phyloP scores from a whole-genome alignment of 35 echinoderm and acorn worm genomes.

The Heliocidaris erythrogramma region DNA sequence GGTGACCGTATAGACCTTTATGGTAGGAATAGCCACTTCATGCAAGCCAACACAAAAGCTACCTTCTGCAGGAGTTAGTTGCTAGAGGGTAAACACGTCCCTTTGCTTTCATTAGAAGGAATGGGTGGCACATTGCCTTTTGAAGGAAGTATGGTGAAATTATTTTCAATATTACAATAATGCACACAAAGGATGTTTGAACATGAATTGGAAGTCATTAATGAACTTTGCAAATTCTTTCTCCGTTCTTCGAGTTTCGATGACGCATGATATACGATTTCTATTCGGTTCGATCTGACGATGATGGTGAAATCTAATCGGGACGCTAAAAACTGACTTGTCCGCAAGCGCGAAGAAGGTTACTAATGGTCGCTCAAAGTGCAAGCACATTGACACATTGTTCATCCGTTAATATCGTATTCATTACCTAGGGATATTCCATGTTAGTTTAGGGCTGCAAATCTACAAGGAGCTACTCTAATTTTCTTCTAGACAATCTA shows the following conservation, averaged over 20 bases:
- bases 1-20: neutral
- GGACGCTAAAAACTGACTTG: neutral
- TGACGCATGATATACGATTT: neutral
- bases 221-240: neutral
- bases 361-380: conserved; percentile 1
- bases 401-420: neutral
- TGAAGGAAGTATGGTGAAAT: neutral
- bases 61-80: neutral
- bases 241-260: neutral
- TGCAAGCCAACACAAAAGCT: neutral
- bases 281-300: neutral
- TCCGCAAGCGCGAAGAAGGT: neutral
- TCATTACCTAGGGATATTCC: neutral
- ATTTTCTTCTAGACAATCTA: neutral
- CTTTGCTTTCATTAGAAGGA: neutral
- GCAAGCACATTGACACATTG: conserved; percentile 1
- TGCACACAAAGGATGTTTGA: neutral
- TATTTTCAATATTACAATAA: neutral
- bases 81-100: neutral
- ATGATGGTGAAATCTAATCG: neutral
- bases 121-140: neutral
- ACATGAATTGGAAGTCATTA: conserved; percentile 17
- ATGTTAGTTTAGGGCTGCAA: neutral
- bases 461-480: neutral
- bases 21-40: neutral